A percentile compares a stretch with the other conserved stretches of the same genome.
Evolutionary conservation across 2,888 invertebrate species (phyloP).

Genomic region (Drosophila paramelanica): DNA sequence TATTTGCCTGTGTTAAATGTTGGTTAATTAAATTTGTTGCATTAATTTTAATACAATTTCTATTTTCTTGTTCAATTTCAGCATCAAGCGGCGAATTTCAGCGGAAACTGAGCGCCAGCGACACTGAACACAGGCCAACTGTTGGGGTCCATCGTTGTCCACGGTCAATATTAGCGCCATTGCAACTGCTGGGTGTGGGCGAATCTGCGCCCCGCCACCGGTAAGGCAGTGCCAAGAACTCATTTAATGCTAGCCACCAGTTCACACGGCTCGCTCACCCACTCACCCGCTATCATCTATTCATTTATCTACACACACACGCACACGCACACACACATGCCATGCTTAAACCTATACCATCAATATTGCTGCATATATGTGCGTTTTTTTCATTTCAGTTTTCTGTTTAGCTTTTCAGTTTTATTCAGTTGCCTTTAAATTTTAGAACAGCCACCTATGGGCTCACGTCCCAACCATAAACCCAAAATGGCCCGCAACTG

Average conservation of each 20-base stretch:
- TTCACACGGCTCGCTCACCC: background rate
- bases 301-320: constrained; percentile 1
- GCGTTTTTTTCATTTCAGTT: background rate
- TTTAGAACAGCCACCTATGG: background rate
- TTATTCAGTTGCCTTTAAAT: constrained; percentile 9
- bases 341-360: constrained; percentile 25
- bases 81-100: constrained; percentile 13
- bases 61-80: constrained; percentile 37
- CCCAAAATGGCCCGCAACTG: constrained; percentile 17
- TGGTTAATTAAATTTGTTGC: constrained; percentile 18
- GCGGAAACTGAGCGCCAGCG: constrained; percentile 10
- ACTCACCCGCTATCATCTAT: constrained; percentile 5
- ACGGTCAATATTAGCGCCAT: constrained; percentile 85
- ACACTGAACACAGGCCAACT: constrained; percentile 75
- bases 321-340: constrained; percentile 1
- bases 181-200: constrained; percentile 86
- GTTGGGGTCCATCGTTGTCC: constrained; percentile 75
- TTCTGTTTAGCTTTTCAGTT: background rate
- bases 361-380: constrained; percentile 1
- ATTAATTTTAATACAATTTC: constrained; percentile 26
- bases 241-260: background rate
- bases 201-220: constrained; percentile 86
- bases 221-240: constrained; percentile 76
- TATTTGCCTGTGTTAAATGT: background rate
- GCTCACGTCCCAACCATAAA: constrained; percentile 21